phyloP scores from a whole-genome alignment of 2,797 vertebrate genomes.

The Syngnathus acus region DNA sequence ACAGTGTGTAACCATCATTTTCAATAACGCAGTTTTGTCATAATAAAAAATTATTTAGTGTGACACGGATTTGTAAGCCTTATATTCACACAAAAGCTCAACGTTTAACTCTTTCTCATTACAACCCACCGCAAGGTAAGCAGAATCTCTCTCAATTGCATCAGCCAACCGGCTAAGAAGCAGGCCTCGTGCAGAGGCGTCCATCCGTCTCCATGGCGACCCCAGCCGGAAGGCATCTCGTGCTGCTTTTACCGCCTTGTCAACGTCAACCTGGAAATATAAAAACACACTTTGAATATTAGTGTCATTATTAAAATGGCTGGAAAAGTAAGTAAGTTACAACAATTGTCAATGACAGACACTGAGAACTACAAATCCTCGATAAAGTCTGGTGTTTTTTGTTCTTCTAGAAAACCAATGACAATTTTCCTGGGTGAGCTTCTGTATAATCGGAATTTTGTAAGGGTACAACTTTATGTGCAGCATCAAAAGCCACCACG shows the following conservation, averaged over 20 bases:
- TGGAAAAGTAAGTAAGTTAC: neutral
- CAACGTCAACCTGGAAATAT: conserved; percentile 79
- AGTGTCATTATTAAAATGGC: neutral
- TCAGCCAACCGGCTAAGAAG: conserved; percentile 82
- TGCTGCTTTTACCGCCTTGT: conserved; percentile 86
- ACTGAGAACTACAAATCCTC: no score
- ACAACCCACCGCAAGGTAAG: conserved; percentile 83
- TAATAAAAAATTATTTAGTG: neutral
- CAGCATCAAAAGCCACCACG: no score
- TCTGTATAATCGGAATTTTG: no score
- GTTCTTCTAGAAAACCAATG: no score
- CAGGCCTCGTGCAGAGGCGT: conserved; percentile 82
- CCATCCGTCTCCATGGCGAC: conserved; percentile 90
- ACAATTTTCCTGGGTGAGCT: no score
- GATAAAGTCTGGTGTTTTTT: no score
- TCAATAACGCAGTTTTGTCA: neutral
- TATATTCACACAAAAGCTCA: neutral
- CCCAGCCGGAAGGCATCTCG: conserved; percentile 81
- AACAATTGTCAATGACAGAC: neutral
- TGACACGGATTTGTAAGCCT: no score
- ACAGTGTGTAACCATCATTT: neutral
- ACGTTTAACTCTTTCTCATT: neutral
- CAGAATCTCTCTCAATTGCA: conserved; percentile 84
- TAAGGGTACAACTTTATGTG: no score
- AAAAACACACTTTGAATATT: neutral